These are phyloP conservation scores for Apostichopus californicus DNA, from an alignment of 35 echinoderm and acorn worm genomes.

Conservation along the genomic window DNA sequence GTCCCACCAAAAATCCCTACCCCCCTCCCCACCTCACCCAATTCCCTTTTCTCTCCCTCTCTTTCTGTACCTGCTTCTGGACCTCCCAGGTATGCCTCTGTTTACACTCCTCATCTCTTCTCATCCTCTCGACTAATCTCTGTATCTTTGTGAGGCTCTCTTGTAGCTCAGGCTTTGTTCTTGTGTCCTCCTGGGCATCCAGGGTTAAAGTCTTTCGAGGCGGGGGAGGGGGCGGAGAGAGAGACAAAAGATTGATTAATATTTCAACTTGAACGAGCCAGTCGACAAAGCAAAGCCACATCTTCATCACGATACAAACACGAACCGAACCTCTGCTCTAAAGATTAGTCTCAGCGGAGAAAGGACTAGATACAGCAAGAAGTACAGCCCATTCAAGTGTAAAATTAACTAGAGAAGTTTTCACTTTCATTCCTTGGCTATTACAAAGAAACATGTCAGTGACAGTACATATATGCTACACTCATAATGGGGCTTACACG, in stretches of 20 bases:
- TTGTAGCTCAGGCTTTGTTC: conserved; percentile 57
- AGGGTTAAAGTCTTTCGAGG: conserved; percentile 10
- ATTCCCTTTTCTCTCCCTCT: not conserved
- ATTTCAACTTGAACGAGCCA: no score
- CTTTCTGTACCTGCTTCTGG: conserved; percentile 71
- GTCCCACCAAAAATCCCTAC: not conserved
- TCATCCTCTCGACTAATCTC: conserved; percentile 63
- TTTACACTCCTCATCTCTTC: conserved; percentile 64
- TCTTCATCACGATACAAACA: no score
- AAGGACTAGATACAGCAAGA: no score
- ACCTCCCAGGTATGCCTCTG: conserved; percentile 80
- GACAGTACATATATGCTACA: no score
- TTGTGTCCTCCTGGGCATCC: conserved; percentile 49
- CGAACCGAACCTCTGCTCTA: no score
- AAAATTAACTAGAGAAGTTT: no score
- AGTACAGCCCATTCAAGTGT: no score
- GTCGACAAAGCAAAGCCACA: no score
- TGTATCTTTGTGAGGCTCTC: conserved; percentile 78
- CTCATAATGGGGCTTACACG: no score
- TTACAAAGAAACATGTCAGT: no score
- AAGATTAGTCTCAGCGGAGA: no score
- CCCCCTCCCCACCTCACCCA: not conserved
- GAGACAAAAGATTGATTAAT: not conserved
- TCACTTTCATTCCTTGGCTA: no score
- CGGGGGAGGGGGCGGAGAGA: not conserved